Evolutionary conservation across 2,888 invertebrate species (phyloP).

Genomic region (Platynereis dumerilii): DNA sequence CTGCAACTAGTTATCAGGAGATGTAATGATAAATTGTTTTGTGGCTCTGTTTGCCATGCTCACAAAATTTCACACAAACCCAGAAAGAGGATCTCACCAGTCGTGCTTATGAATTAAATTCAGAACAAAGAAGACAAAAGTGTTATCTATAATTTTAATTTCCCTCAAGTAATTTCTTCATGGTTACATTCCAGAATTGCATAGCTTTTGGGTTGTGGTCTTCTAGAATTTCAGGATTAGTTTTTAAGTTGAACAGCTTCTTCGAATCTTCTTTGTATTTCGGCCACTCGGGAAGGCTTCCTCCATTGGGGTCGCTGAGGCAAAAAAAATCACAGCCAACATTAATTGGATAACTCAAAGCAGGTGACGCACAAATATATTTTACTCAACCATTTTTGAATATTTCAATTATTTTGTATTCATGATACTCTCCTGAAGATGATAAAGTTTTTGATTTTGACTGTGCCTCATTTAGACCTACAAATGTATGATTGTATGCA

Average conservation of each 20-base stretch:
- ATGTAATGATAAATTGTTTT: too few relatives aligned
- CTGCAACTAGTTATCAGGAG: too few relatives aligned
- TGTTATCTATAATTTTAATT: background rate
- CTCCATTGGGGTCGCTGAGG: slow-evolving; percentile 13
- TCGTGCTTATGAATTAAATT: too few relatives aligned
- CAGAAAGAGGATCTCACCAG: too few relatives aligned
- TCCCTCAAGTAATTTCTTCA: background rate
- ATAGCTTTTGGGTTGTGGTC: slow-evolving; percentile 9
- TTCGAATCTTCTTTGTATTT: background rate
- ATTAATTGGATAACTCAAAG: background rate
- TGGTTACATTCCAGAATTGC: slow-evolving; percentile 12
- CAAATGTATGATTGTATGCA: too few relatives aligned
- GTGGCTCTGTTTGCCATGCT: too few relatives aligned
- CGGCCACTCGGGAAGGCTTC: slow-evolving; percentile 12
- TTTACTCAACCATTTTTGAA: background rate
- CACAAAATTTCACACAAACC: too few relatives aligned
- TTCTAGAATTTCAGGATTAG: background rate
- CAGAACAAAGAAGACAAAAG: too few relatives aligned
- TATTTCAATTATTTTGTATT: background rate
- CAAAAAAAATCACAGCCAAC: background rate
- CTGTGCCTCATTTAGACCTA: too few relatives aligned
- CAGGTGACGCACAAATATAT: background rate
- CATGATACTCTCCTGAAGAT: background rate
- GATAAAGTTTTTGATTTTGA: too few relatives aligned
- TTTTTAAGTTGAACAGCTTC: background rate